Evolutionary conservation across 2,888 invertebrate species (phyloP).

Genomic region (Epicampocera succincta): DNA sequence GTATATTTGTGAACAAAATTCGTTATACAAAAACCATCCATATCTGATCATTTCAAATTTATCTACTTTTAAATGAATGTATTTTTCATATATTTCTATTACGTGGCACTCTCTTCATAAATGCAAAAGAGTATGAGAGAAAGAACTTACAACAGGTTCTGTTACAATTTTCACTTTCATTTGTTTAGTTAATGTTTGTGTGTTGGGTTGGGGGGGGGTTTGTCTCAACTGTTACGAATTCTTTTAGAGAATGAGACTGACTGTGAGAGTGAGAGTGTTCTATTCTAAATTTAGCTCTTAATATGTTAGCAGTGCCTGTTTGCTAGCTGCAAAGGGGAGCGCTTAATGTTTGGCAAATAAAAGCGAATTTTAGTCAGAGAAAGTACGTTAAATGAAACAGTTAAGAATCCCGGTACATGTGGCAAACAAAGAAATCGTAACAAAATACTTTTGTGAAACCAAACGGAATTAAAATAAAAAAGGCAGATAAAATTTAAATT

Average conservation of each 20-base stretch:
- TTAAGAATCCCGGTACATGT: slow-evolving; percentile 70
- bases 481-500: not conserved
- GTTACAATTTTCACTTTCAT: slow-evolving; percentile 64
- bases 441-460: slow-evolving; percentile 11
- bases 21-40: too few relatives aligned
- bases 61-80: too few relatives aligned
- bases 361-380: slow-evolving; percentile 79
- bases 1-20: too few relatives aligned
- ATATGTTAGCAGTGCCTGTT: slow-evolving; percentile 21
- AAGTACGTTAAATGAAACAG: slow-evolving; percentile 81
- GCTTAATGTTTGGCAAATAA: slow-evolving; percentile 54
- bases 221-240: slow-evolving; percentile 39
- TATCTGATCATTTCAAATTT: too few relatives aligned
- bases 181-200: not conserved
- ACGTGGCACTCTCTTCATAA: not conserved
- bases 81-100: not conserved
- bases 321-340: slow-evolving; percentile 42
- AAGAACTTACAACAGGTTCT: slow-evolving; percentile 3
- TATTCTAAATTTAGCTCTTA: slow-evolving; percentile 36
- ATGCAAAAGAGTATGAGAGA: not conserved
- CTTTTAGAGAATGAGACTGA: not conserved
- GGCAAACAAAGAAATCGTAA: slow-evolving; percentile 18
- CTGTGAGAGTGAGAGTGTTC: slow-evolving; percentile 56
- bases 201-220: not conserved
- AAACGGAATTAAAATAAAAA: slow-evolving; percentile 28